These are phyloP conservation scores for Botia kubotai DNA, from an alignment of 2,797 vertebrate species.

Conservation along the genomic window DNA sequence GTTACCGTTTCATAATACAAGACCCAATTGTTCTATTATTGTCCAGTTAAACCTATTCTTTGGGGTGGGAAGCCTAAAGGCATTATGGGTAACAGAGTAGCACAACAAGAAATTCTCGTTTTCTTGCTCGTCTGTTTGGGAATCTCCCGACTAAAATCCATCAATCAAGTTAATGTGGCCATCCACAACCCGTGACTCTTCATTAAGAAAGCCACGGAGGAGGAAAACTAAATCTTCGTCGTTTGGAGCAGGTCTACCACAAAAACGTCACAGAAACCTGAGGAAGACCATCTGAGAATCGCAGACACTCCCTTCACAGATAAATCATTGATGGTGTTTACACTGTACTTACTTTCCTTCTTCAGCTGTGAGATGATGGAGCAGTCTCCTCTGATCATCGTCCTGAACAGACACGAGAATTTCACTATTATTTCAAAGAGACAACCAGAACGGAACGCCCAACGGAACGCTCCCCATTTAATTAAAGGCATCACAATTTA, in stretches of 20 bases:
- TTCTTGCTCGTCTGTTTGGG: not conserved
- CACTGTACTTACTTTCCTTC: constrained; percentile 84
- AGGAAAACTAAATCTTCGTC: not conserved
- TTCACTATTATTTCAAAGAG: too few species aligned
- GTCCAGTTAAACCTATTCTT: not conserved
- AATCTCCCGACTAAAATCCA: too few species aligned
- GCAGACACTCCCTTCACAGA: not conserved
- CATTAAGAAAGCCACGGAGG: not conserved
- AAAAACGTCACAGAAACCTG: not conserved
- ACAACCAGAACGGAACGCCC: not conserved
- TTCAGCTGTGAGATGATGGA: constrained; percentile 94
- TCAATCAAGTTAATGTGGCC: not conserved
- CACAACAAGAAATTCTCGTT: constrained; percentile 36
- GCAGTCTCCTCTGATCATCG: constrained; percentile 92
- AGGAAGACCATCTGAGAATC: not conserved
- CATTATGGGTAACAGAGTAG: not conserved
- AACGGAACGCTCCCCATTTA: not conserved
- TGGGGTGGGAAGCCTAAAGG: not conserved
- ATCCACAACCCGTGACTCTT: not conserved
- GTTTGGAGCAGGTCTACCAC: not conserved
- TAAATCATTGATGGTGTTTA: not conserved
- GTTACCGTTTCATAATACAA: not conserved
- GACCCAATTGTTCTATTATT: not conserved
- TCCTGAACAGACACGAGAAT: constrained; percentile 74
- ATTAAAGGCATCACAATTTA: too few species aligned